A percentile compares a stretch with the other conserved stretches of the same genome.
Conservation (phyloP, 2,113 vertebrate species). For the Empidonax traillii region DNA sequence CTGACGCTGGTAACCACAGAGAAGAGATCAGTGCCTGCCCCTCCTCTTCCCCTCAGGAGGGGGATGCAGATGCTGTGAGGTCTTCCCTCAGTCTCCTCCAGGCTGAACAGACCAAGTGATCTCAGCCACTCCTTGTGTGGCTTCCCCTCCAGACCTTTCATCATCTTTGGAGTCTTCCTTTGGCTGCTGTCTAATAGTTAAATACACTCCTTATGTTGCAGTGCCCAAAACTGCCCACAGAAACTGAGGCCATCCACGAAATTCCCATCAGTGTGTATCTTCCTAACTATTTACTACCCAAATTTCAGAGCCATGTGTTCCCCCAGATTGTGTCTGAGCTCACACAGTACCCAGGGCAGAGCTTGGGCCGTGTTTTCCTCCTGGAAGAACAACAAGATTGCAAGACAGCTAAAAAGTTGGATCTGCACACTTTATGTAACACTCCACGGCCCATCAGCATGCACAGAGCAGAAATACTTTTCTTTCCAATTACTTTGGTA, state of each 20-base stretch:
- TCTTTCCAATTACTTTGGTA: not conserved
- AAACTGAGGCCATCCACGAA: not conserved
- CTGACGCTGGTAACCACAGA: not conserved
- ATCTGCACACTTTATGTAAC: too few relatives aligned
- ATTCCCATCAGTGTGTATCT: not conserved
- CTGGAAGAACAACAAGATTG: not conserved
- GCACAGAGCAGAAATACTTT: accelerated
- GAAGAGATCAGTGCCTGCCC: not conserved
- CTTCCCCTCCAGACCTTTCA: not conserved
- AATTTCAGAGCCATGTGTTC: not conserved
- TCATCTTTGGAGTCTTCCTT: not conserved
- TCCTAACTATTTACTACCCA: not conserved
- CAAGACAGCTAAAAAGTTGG: not conserved
- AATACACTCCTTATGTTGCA: not conserved
- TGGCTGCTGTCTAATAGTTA: not conserved
- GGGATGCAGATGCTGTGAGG: not conserved
- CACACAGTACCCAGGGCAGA: not conserved
- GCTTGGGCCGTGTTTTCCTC: not conserved
- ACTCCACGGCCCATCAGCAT: not conserved
- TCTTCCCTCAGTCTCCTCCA: not conserved
- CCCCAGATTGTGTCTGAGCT: accelerated
- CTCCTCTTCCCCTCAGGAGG: not conserved
- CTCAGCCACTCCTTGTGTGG: not conserved
- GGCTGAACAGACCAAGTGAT: not conserved
- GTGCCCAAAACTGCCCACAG: not conserved